A percentile compares a stretch with the other conserved stretches of the same genome.
These are phyloP conservation scores for Limosa lapponica DNA, from an alignment of 2,797 vertebrate species.

Conservation along the genomic window DNA sequence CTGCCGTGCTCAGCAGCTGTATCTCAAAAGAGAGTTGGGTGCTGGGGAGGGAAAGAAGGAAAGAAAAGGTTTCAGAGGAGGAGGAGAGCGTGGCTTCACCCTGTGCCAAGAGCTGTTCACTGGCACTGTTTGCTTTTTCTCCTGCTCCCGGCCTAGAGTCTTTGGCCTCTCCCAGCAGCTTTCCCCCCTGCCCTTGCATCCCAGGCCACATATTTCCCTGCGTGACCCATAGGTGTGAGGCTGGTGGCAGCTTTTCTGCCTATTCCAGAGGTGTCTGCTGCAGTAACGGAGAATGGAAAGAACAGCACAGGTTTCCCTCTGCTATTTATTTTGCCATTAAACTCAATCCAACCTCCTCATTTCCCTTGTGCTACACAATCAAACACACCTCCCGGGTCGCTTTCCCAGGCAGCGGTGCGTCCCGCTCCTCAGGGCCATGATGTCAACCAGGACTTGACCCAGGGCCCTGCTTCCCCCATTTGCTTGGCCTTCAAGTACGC, in stretches of 20 bases:
- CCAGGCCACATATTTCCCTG: neutral
- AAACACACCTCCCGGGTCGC: neutral
- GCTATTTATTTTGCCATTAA: neutral
- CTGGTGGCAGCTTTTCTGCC: neutral
- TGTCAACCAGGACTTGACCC: neutral
- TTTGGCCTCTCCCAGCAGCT: neutral
- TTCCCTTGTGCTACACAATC: neutral
- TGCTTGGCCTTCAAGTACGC: neutral
- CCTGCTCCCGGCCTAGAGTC: neutral
- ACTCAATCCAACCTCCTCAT: neutral
- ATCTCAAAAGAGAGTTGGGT: neutral
- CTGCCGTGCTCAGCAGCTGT: neutral
- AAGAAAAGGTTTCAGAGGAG: neutral
- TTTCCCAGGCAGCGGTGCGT: neutral
- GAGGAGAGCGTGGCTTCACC: neutral
- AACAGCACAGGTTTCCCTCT: neutral
- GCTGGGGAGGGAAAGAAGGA: neutral
- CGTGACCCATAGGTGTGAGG: rapidly evolving
- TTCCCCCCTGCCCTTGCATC: neutral
- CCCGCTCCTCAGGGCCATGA: rapidly evolving
- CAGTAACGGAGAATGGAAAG: neutral
- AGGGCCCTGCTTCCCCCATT: neutral
- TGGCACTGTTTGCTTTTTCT: neutral
- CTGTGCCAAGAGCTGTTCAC: neutral
- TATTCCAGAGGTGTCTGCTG: neutral